Evolutionary conservation across 2,888 invertebrate species (phyloP), one percentile per base, ranked within the genome.

Genomic region (Cataglyphis rosenhaueri): DNA sequence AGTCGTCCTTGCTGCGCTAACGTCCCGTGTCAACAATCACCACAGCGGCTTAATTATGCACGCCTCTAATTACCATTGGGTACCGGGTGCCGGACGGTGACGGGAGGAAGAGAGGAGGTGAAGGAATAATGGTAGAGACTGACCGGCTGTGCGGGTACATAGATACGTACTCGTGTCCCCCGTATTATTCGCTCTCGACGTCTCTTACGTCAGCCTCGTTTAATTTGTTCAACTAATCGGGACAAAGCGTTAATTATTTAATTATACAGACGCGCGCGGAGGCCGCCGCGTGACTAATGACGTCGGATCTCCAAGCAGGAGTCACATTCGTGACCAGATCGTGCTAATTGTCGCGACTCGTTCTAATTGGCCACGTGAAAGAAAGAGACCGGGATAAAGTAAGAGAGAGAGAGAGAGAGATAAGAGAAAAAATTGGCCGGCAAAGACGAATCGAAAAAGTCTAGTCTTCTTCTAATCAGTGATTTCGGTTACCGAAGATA

Each of bases 201-300:
- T 3, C 32, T 87, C 90, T 91, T 90, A 85, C 90, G 88, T 91
- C 91, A 89, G 81, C 68, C 70, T 85, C 87, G 71, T 91, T 91
- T 93, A 93, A 94, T 93, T 93, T 94, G 92, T 93, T 92, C 91
- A 93, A 92, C 92, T 93, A 93, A 93, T 93, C 93, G 89, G 89
- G 79, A 88, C 86, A 84, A 81, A 83, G 91, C 92, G 94, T 93
- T 93, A 94, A 94, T 92, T 87, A 86, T 85, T 92, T 92, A 92
- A 93, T 92, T 92, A 93, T 91, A 93, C 92, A 94, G 76, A 84
- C 32, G 61, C 75, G 84, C 85, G 81, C 85, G 83, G 84, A 87
- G 87, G 86, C 86, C 87, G 74, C 81, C 86, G 74, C 62, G 32
- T 32, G 75, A 71, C 84, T 88, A 89, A 90, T 87, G 84, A 85